These are phyloP conservation scores for Micrastur ruficollis DNA, from an alignment of 2,797 vertebrate genomes.

Conservation along the genomic window DNA sequence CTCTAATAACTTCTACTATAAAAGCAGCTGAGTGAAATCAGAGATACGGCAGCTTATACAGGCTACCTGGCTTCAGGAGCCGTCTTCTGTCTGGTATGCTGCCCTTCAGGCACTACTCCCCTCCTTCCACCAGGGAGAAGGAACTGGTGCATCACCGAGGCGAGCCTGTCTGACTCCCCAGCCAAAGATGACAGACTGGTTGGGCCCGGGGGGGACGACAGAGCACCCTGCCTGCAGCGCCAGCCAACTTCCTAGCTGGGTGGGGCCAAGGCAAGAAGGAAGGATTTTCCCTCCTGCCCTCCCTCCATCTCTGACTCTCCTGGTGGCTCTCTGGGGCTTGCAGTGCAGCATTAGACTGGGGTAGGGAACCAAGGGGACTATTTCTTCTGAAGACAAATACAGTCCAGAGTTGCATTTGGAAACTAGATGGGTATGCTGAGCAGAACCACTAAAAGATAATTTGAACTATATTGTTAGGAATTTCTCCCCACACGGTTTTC, in stretches of 20 bases:
- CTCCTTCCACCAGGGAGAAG: background rate
- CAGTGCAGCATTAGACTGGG: background rate
- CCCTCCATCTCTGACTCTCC: background rate
- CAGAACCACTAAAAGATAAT: background rate
- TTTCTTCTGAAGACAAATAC: background rate
- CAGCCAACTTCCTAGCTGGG: background rate
- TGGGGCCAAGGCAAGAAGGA: background rate
- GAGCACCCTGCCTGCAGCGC: background rate
- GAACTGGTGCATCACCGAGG: rapidly evolving
- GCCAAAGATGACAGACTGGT: background rate
- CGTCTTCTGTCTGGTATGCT: background rate
- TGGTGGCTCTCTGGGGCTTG: rapidly evolving
- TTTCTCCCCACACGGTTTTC: background rate
- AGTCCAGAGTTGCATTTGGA: background rate
- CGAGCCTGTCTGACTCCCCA: background rate
- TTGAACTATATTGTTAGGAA: background rate
- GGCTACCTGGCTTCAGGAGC: background rate
- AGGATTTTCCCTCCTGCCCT: background rate
- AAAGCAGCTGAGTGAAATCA: conserved; percentile 18
- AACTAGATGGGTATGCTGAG: background rate
- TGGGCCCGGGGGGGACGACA: background rate
- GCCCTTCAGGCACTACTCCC: background rate
- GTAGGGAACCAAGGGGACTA: background rate
- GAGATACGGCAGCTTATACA: background rate
- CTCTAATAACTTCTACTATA: background rate